phyloP scores from a whole-genome alignment of 2,797 vertebrate species.

The Gephyroberyx darwinii region DNA sequence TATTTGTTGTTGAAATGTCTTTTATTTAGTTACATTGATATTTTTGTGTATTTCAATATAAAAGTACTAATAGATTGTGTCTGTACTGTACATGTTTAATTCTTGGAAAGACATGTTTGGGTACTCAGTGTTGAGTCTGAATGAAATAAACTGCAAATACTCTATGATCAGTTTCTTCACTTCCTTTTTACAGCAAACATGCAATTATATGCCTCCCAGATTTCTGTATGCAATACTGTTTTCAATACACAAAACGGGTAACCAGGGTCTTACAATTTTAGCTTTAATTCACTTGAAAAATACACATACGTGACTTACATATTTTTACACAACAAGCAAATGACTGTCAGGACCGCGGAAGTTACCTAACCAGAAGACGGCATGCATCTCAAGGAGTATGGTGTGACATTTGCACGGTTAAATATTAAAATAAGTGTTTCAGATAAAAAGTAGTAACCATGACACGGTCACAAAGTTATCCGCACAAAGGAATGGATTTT shows the following conservation, averaged over 20 bases:
- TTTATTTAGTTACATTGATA: slow-evolving; percentile 26
- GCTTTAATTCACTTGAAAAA: slow-evolving; percentile 34
- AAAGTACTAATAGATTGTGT: slow-evolving; percentile 57
- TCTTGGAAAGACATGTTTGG: slow-evolving; percentile 65
- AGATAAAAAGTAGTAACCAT: not conserved
- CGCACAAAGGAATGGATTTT: slow-evolving; percentile 36
- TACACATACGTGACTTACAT: slow-evolving; percentile 32
- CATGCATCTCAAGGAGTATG: slow-evolving; percentile 19
- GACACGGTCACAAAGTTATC: slow-evolving; percentile 13
- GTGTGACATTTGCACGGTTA: slow-evolving; percentile 25
- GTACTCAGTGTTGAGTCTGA: slow-evolving; percentile 61
- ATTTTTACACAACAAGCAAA: slow-evolving; percentile 24
- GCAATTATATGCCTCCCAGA: not conserved
- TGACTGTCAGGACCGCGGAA: slow-evolving; percentile 22
- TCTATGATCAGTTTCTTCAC: slow-evolving; percentile 11
- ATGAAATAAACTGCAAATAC: slow-evolving; percentile 68
- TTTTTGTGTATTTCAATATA: slow-evolving; percentile 53
- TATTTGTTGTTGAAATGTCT: slow-evolving; percentile 32
- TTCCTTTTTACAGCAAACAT: slow-evolving; percentile 8
- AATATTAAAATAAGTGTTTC: not conserved
- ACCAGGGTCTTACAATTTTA: slow-evolving; percentile 23
- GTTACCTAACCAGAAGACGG: slow-evolving; percentile 23
- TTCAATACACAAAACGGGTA: not conserved
- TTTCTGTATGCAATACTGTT: not conserved
- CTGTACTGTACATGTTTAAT: slow-evolving; percentile 69